Conservation (phyloP, 2,888 invertebrate species). For the Fabriciana adippe region DNA sequence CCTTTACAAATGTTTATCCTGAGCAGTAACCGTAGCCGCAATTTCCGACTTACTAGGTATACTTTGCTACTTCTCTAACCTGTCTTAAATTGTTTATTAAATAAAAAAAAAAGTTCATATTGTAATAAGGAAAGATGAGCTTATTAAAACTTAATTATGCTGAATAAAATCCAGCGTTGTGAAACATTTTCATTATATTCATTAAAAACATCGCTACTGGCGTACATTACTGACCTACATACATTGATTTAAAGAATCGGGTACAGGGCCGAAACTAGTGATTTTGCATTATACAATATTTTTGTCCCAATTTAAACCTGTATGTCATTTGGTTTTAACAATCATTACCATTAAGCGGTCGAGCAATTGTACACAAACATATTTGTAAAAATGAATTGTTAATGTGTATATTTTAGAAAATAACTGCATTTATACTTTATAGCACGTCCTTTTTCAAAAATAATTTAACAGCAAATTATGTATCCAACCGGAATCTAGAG, state of each 20-base stretch:
- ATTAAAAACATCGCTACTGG: slow-evolving; percentile 8
- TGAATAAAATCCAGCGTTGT: not conserved
- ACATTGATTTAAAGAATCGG: slow-evolving; percentile 29
- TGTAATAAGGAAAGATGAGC: not conserved
- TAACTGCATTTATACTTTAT: not conserved
- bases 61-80: not conserved
- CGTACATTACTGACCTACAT: slow-evolving; percentile 27
- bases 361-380: not conserved
- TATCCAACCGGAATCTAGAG: not conserved
- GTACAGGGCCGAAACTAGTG: slow-evolving; percentile 26
- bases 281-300: slow-evolving; percentile 11
- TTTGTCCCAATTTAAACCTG: slow-evolving; percentile 18
- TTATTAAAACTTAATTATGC: not conserved
- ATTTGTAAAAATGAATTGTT: not conserved
- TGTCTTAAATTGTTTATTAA: not conserved
- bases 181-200: not conserved
- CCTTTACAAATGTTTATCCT: no score
- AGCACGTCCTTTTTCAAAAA: not conserved
- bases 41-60: no score
- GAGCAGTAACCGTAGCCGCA: no score
- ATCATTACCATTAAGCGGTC: slow-evolving; percentile 16
- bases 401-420: slow-evolving; percentile 8
- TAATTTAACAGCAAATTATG: slow-evolving; percentile 9
- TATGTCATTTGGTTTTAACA: slow-evolving; percentile 18
- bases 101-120: not conserved